A percentile compares a stretch with the other conserved stretches of the same genome.
Conservation (phyloP, 2,888 invertebrate species). For the Erynnis tages region DNA sequence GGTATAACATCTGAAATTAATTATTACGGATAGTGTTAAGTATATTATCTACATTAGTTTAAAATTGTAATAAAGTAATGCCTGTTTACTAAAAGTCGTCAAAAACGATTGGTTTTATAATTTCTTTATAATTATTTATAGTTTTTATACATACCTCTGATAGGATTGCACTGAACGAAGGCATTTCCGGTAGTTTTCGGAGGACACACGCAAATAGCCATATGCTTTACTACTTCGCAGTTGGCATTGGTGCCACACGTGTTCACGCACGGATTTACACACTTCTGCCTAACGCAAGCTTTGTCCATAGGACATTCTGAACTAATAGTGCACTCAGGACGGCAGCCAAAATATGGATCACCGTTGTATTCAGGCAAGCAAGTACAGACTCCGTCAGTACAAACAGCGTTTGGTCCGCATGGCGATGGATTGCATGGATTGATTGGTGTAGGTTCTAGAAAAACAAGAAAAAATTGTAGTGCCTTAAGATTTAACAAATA, state of each 20-base stretch:
- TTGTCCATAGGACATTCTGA: slow-evolving; percentile 86
- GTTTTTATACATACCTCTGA: slow-evolving; percentile 74
- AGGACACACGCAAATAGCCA: slow-evolving; percentile 89
- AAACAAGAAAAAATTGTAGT: no score
- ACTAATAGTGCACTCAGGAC: slow-evolving; percentile 88
- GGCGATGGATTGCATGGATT: slow-evolving; percentile 85
- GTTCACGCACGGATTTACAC: slow-evolving; percentile 87
- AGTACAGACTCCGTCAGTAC: slow-evolving; percentile 81
- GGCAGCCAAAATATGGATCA: slow-evolving; percentile 85
- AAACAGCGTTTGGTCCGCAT: slow-evolving; percentile 84
- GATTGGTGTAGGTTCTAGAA: slow-evolving; percentile 52
- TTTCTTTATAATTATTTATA: neutral
- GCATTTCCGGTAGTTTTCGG: slow-evolving; percentile 86
- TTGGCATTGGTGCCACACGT: slow-evolving; percentile 88
- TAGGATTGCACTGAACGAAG: slow-evolving; percentile 83
- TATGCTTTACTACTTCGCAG: slow-evolving; percentile 88
- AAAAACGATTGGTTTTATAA: no score
- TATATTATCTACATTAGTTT: no score
- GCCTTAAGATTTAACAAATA: no score
- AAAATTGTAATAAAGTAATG: no score
- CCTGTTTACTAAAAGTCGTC: no score
- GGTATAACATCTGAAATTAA: slow-evolving; percentile 56
- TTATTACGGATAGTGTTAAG: neutral
- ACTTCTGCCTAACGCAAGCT: slow-evolving; percentile 86
- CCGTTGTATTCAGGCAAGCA: slow-evolving; percentile 84